phyloP scores from a whole-genome alignment of 2,888 invertebrate genomes.

The Eupithecia exiguata region DNA sequence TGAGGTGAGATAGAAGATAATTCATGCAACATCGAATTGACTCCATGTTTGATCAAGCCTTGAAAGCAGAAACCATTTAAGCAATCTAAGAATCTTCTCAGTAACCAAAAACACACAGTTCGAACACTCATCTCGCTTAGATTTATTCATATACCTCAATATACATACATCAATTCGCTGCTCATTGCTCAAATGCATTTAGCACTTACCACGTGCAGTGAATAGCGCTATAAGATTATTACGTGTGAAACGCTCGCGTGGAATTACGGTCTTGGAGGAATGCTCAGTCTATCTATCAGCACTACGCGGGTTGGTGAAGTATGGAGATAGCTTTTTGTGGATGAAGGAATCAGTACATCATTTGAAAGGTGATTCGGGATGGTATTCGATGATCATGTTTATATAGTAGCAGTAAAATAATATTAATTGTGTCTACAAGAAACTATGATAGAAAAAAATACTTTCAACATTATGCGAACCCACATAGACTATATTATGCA shows the following conservation, averaged over 20 bases:
- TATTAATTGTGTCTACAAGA: too few relatives aligned
- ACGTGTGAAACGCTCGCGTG: conserved; percentile 70
- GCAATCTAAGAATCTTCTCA: background rate
- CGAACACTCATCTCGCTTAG: background rate
- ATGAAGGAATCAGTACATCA: background rate
- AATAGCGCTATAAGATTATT: conserved; percentile 70
- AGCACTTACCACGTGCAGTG: conserved; percentile 60
- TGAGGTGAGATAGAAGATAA: background rate
- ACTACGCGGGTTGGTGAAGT: conserved; percentile 40
- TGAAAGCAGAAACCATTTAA: background rate
- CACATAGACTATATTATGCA: too few relatives aligned
- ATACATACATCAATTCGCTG: conserved; percentile 35
- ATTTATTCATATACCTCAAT: conserved; percentile 8
- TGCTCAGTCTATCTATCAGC: conserved; percentile 64
- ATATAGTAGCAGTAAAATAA: too few relatives aligned
- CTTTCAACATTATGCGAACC: too few relatives aligned
- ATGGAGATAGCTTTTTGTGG: conserved; percentile 29
- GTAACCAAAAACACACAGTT: background rate
- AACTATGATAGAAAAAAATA: too few relatives aligned
- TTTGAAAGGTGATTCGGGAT: too few relatives aligned
- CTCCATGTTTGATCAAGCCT: background rate
- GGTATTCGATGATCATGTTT: too few relatives aligned
- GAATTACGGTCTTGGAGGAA: conserved; percentile 74
- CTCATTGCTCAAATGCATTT: conserved; percentile 44
- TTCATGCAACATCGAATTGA: background rate